Base-by-base conservation (phyloP, 1,140 invertebrate species). In the Diachasma alloeum region DNA sequence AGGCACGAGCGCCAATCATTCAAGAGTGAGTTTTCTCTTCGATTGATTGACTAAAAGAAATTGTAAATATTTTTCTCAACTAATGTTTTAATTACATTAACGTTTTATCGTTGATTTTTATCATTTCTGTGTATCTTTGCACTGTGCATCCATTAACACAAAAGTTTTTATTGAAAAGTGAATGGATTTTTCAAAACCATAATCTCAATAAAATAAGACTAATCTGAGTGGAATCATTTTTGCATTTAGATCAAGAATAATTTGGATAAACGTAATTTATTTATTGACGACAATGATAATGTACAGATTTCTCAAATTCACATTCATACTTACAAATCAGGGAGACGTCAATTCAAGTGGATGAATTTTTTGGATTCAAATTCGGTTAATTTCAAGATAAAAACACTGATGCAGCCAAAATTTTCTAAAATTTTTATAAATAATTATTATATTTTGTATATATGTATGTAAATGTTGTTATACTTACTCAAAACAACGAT, bases 401-500 rank as follows among this genome's bases (percentile, higher is more conserved):
- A 31, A 56, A 22, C n/a, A 63, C 59, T 6, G 22, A 31, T 63
- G 0, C 22, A 63, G 59, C 59, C 59, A 63, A 63, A 63, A 63
- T 26, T 63, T 5, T 48, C 10, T 26, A 31, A 11, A 72, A 72
- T 48, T 24, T 24, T 8, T 9, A 72, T 72, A 48, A 42, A 42
- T n/a, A n/a, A 70, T 44, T 44, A 48, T 48, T 72, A 53, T 70
- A 44, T 36, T 53, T 46, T 48, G 69, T 48, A 48, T 44, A 48
- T 36, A 72, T 72, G 42, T 31, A 48, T 53, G 69, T 72, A n/a
- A 53, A 42, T 53, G 42, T 46, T 44, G 22, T 46, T 46, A 72
- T 48, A 72, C 42, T 72, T 72, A 46, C 69, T 72, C 42, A 3
- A 72, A 17, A 72, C 22, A 72, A 48, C 42, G 48, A 48, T 26